Percentiles rank a stretch among this genome's conserved stretches.
Conservation (phyloP, 2,888 invertebrate genomes). For the Eilema sororculum region DNA sequence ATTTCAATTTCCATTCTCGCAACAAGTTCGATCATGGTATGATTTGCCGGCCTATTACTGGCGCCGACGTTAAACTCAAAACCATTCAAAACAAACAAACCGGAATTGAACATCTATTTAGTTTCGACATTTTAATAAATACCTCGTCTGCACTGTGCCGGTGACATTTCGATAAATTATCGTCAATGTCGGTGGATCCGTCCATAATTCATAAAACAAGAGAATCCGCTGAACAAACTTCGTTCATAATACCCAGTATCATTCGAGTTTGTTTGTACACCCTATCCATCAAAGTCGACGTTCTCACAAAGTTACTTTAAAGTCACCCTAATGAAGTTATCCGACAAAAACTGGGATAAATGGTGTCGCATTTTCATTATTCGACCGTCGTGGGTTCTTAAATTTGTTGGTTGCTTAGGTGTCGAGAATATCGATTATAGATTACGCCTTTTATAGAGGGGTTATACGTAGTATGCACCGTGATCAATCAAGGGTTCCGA, state of each 20-base stretch:
- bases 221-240: conserved; percentile 65
- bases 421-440: conserved; percentile 57
- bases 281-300: conserved; percentile 66
- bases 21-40: conserved; percentile 5
- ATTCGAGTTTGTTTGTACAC: conserved; percentile 45
- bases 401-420: conserved; percentile 52
- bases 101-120: conserved; percentile 38
- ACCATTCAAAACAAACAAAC: conserved; percentile 39
- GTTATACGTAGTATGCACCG: conserved; percentile 37
- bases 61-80: conserved; percentile 14
- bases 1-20: conserved; percentile 13
- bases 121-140: conserved; percentile 41
- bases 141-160: conserved; percentile 54
- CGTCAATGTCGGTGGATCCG: conserved; percentile 72
- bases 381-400: conserved; percentile 33
- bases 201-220: conserved; percentile 83
- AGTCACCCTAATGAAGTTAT: conserved; percentile 53
- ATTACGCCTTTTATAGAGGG: conserved; percentile 50
- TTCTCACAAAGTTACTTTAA: conserved; percentile 57
- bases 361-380: conserved; percentile 54
- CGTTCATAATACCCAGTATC: conserved; percentile 54
- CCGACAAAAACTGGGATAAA: conserved; percentile 52
- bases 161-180: conserved; percentile 81
- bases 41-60: conserved; percentile 2
- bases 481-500: conserved; percentile 51